Evolutionary conservation across 1,140 invertebrate species (phyloP), one percentile per base, ranked within the genome.

Genomic region (Gryllus bimaculatus): DNA sequence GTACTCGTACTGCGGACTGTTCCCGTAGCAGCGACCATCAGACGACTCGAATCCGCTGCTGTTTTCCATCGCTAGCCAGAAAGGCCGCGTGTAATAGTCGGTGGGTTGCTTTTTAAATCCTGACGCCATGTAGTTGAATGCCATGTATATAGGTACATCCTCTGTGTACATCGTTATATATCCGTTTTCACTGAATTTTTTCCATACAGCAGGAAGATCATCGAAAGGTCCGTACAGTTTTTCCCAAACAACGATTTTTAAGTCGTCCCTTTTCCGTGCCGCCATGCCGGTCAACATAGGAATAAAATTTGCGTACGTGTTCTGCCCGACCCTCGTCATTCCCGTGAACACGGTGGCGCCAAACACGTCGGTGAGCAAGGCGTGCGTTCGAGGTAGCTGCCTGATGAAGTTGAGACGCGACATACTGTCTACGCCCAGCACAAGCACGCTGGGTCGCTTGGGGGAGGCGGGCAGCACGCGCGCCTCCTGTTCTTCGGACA

Each of bases 331-430:
- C 83, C 87, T 88, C 47, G 82, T 85, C 78, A 84, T 85, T 7
- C 88, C 88, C n/a, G 82, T 80, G 80, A 88, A 82, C 79, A 86
- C 86, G 66, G 87, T 81, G 7, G 83, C 83, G 8, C 82, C 82
- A 47, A 87, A 79, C 12, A 85, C 79, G 18, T 84, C 80, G 5
- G 84, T 81, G 0, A 91, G 83, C 78, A 86, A 88, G 7, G 82
- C 48, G 18, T 86, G 82, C 0, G 89, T 90, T 74, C 83, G 81
- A 6, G 86, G 87, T 85, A 91, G 86, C 81, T 90, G 89, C 7
- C 90, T 84, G 15, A 87, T 84, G 78, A 89, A 88, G 83, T 91
- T 90, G 39, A 89, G 83, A 39, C 89, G 84, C 6, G 90, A 91
- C 48, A 90, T 85, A 0, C 89, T 88, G 83, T 91, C 90, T 6